Base-by-base conservation (phyloP, 2,888 invertebrate species). In the Schizotus pectinicornis region DNA sequence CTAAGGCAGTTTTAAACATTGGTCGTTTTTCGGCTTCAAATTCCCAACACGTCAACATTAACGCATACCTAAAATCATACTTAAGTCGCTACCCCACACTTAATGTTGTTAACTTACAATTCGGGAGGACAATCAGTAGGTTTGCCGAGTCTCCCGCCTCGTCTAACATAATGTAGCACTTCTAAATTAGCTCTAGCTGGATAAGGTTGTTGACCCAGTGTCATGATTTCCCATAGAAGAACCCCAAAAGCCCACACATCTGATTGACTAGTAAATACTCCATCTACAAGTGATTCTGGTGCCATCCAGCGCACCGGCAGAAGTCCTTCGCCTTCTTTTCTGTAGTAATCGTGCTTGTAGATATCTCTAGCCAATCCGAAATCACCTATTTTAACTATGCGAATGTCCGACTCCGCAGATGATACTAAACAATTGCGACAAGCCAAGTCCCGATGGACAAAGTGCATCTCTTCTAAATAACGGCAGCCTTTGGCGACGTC, bases 261-360 rank as follows among this genome's bases (percentile, higher is more conserved):
- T 0, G 95, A 95, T 76, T 98, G 97, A 46, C 93, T 92, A 0
- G 97, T 96, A 77, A 98, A 99, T 0, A 98, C 91, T 0, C 98
- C 97, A 76, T 98, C 97, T 1, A 95, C 90, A 7, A 98, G 81
- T 14, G 96, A 95, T 80, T 99, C 99, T 1, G 98, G 98, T 0
- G 97, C 91, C 97, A 99, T 98, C 98, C 98, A 98, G 36, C 97
- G 84, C 0, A 98, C 95, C 1, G 98, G 98, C 47, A 98, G 79
- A 41, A 97, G 81, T 0, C 96, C 89, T 82, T 90, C 90, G 1
- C 94, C 92, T 80, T 95, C 95, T 79, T 98, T 97, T 63, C 97
- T 86, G 75, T 98, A 99, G 75, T 98, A 99, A 78, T 98, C 98
- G 74, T 94, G 96, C 77, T 95, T 94, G 79, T 98, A 98, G 62